Evolutionary conservation across 2,113 vertebrate species (phyloP), one percentile per base, ranked within the genome.

Genomic region (Pluvialis apricaria): DNA sequence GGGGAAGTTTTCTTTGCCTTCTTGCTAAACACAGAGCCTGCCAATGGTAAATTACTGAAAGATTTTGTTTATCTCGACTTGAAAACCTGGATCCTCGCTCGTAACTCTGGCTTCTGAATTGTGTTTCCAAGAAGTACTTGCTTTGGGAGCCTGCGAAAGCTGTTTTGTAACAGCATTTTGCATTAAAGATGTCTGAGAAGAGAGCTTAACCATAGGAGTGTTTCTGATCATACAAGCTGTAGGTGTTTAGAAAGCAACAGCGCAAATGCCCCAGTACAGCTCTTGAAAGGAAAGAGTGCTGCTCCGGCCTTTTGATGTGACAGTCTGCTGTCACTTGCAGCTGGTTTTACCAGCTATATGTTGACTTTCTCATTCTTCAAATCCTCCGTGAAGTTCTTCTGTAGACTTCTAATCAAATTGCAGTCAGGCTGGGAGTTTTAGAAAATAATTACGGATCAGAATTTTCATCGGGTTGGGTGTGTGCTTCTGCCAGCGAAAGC

Each of bases 81-180:
- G 5, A 80, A 96, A 96, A 82, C 94, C 85, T 88, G 90, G 87
- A 96, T 96, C 81, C 84, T 82, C 0, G 0, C 90, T 96, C 2
- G 0, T 40, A 80, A 42, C 91, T 92, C 52, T 29, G 77, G 36
- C 20, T 32, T 45, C 81, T 64, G 77, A 1, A 10, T 68, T 73
- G 69, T 72, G 60, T 66, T 96, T 90, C 82, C 92, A 94, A 88
- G 86, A 86, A 91, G 92, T 26, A 6, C 77, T 82, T 85, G 91
- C 77, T 92, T 36, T 82, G 70, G 84, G 91, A 96, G 88, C 47
- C n/a, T 92, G 88, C 22, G 36, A 60, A 94, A 86, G 77, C 90
- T 96, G 93, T 91, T 95, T 88, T 90, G 57, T 93, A 93, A 82
- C 84, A 90, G 86, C 19, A 4, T 91, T 94, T 94, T 94, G 94